phyloP scores from a whole-genome alignment of 2,888 invertebrate genomes.

The Scelioninae gen. 2 region DNA sequence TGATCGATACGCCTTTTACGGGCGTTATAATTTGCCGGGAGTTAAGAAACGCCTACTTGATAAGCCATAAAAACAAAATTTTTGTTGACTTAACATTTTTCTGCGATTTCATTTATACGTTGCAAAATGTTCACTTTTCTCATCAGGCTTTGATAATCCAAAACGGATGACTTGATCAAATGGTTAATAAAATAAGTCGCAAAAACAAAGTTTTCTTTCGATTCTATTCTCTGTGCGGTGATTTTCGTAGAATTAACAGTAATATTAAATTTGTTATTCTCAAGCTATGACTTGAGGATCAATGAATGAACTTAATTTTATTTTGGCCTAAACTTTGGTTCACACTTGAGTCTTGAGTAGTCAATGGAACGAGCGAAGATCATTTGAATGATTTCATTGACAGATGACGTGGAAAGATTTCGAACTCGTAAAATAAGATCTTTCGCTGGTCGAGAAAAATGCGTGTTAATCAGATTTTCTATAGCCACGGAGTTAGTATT shows the following conservation, averaged over 20 bases:
- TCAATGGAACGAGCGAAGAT: constrained; percentile 10
- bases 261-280: constrained; percentile 3
- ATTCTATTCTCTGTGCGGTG: too few relatives aligned
- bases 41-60: constrained; percentile 65
- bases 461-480: too few relatives aligned
- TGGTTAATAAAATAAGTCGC: too few relatives aligned
- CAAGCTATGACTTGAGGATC: too few relatives aligned
- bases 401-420: not conserved
- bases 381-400: constrained; percentile 15
- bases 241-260: too few relatives aligned
- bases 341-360: constrained; percentile 11
- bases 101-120: not conserved
- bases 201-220: too few relatives aligned
- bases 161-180: too few relatives aligned
- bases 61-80: constrained; percentile 58
- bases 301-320: constrained; percentile 8
- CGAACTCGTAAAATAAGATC: too few relatives aligned
- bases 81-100: constrained; percentile 8
- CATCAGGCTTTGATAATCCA: too few relatives aligned
- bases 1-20: constrained; percentile 44
- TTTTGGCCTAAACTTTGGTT: constrained; percentile 18
- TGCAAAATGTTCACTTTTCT: not conserved
- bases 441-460: too few relatives aligned
- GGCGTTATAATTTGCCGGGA: constrained; percentile 52
- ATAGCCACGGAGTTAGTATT: too few relatives aligned